These are phyloP conservation scores for Aplochiton taeniatus DNA, from an alignment of 2,797 vertebrate species.

Conservation along the genomic window DNA sequence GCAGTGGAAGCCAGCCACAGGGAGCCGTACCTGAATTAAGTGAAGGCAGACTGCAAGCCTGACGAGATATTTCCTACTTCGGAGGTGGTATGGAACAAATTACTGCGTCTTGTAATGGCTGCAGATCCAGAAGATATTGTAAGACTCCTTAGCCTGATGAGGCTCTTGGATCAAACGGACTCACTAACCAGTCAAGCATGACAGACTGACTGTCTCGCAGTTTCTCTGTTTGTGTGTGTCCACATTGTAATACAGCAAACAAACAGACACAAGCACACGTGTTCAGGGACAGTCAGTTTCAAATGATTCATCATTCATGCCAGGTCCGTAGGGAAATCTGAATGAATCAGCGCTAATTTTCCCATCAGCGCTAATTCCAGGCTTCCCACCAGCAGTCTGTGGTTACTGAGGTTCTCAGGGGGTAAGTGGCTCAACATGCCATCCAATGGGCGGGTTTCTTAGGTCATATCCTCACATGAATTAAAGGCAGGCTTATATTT, in stretches of 20 bases:
- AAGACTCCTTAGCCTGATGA: slow-evolving; percentile 61
- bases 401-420: slow-evolving; percentile 62
- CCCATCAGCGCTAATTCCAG: slow-evolving; percentile 66
- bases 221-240: slow-evolving; percentile 43
- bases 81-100: slow-evolving; percentile 70
- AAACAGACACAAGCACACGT: slow-evolving; percentile 21
- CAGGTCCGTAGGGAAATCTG: slow-evolving; percentile 55
- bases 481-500: slow-evolving; percentile 72
- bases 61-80: slow-evolving; percentile 62
- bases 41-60: slow-evolving; percentile 64
- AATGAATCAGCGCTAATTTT: slow-evolving; percentile 72
- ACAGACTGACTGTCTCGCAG: slow-evolving; percentile 43
- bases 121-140: slow-evolving; percentile 69
- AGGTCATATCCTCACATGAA: slow-evolving; percentile 81
- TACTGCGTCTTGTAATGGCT: slow-evolving; percentile 64
- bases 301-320: slow-evolving; percentile 56
- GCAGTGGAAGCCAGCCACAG: slow-evolving; percentile 39
- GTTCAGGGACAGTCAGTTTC: slow-evolving; percentile 46
- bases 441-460: slow-evolving; percentile 69
- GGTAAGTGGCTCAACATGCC: slow-evolving; percentile 79
- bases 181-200: slow-evolving; percentile 54
- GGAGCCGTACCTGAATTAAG: slow-evolving; percentile 67
- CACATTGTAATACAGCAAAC: slow-evolving; percentile 36
- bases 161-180: slow-evolving; percentile 63
- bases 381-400: slow-evolving; percentile 51